Evolutionary conservation across 2,888 invertebrate species (phyloP).

Genomic region (Pristionchus mayeri): DNA sequence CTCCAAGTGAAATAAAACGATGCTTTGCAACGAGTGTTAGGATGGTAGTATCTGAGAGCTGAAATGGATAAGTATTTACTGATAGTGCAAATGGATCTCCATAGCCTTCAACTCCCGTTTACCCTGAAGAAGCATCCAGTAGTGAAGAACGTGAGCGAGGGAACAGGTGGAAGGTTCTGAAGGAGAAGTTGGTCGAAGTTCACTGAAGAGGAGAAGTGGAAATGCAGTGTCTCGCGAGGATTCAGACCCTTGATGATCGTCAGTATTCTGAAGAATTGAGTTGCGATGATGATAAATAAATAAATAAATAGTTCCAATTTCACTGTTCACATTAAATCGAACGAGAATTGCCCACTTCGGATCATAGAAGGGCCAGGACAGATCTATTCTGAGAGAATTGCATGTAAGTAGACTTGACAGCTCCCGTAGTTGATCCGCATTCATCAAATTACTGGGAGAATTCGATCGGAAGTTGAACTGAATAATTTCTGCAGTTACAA

Average conservation of each 20-base stretch:
- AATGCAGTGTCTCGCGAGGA: neutral
- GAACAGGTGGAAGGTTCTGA: constrained; percentile 8
- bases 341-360: neutral
- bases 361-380: neutral
- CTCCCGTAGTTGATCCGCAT: neutral
- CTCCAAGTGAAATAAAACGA: neutral
- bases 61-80: too few species aligned
- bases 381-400: neutral
- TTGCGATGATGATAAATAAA: too few species aligned
- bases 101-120: too few species aligned
- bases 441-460: neutral
- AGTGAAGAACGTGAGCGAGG: neutral
- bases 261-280: neutral
- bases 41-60: neutral
- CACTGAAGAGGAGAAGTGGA: neutral
- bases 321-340: too few species aligned
- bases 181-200: neutral
- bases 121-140: neutral
- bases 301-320: neutral
- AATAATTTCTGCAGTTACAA: neutral
- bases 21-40: neutral
- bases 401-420: neutral
- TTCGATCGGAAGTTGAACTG: neutral
- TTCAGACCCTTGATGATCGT: neutral
- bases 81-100: too few species aligned